Evolutionary conservation across 2,888 invertebrate species (phyloP), one percentile per base, ranked within the genome.

Genomic region (Drosophila falleni): DNA sequence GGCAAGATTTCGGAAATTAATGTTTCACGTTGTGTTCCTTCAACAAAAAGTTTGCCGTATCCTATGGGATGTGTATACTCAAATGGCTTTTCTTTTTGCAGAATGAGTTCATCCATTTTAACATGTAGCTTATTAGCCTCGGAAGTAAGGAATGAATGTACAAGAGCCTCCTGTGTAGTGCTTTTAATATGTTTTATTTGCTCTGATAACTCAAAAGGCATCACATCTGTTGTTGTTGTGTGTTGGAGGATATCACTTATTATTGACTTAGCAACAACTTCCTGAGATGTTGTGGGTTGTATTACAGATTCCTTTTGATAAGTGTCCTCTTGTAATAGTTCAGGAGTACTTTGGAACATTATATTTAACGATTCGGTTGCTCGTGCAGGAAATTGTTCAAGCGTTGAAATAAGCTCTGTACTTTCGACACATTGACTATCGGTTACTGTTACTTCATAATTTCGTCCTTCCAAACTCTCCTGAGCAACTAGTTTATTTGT

Each of bases 11-110:
- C 81, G 0, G 87, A 83, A 3, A 86, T 56, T 13, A 87, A 47
- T 5, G 84, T 85, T 73, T 89, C 90, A 16, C 73, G 81, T 19
- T 89, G 74, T 13, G 87, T 69, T 5, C 82, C 87, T 44, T 90
- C 89, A 33, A 90, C 76, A n/a, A 81, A 77, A 0, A 78, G 66
- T 15, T 82, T 89, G 4, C 89, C 88, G 54, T 68, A 75, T n/a
- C 56, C 49, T 51, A 58, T 6, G 56, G 56, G n/a, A n/a, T 66
- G 51, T 5, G 16, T 51, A 0, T 55, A 49, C 11, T 13, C 19
- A 2, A 68, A 67, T 6, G 56, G 41, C 1, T 74, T 65, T 65
- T 90, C 91, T 13, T 81, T 89, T 42, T 86, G 80, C 50, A 90
- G 63, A 1, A 89, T 50, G 0, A 80, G 37, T 5, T 88, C 74